Base-by-base conservation (phyloP, 1,140 invertebrate genomes). In the Papilio xuthus region DNA sequence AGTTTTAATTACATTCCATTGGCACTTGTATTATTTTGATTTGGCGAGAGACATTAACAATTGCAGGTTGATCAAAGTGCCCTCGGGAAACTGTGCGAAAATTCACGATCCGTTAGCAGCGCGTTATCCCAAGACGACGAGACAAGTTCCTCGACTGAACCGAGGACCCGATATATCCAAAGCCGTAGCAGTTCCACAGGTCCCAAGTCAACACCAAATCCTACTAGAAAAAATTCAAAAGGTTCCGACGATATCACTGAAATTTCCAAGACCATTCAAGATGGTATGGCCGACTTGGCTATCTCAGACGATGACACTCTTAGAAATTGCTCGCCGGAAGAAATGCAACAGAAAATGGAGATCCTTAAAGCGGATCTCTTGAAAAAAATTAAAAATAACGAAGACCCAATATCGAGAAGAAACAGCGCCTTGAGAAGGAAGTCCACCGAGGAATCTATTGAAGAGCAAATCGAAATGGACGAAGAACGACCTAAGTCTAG, bases 231-330 rank as follows among this genome's bases (percentile, higher is more conserved):
- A 70, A 79, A 47, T 28, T 87, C 88, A 28, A 92, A 90, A 84
- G 81, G 79, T 32, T 87, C 90, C 7, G 88, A 90, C 28, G 88
- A 91, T n/a, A 86, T 90, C 1, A 81, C 90, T 28, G 92, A 93
- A 75, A 70, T 94, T 28, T 89, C 89, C 1, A 92, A 93, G 85
- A 90, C 92, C 3, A 89, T 94, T 10, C 90, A 91, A 87, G 89
- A 94, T 60, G 93, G 92, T 28, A 94, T 94, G 87, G 90, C 92
- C 23, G 89, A 93, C 32, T 84, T 94, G 18, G 82, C 87, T 4
- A 92, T 94, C 26, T 86, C 86, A 75, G 91, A 90, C 60, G 87
- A 91, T 4, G 85, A 88, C 18, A 53, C 82, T 84, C 69, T 84
- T 84, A n/a, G 82, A 79, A 86, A 88, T n/a, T 74, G 84, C 10